Evolutionary conservation across 2,888 invertebrate species (phyloP).

Genomic region (Campoplex nolae): DNA sequence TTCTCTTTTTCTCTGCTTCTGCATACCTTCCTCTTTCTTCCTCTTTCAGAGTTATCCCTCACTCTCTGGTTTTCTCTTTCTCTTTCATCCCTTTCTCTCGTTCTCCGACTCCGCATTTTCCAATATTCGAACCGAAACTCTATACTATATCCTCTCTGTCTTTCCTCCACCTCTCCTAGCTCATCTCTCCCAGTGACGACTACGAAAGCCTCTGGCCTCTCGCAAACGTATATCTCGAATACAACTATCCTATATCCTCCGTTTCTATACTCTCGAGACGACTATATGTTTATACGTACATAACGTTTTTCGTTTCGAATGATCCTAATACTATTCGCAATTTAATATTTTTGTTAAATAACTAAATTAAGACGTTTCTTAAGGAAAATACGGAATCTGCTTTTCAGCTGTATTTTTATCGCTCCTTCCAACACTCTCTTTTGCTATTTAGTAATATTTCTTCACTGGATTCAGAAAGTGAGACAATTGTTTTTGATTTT

Average conservation of each 20-base stretch:
- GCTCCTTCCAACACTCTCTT: no score
- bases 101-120: constrained; percentile 83
- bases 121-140: constrained; percentile 81
- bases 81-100: constrained; percentile 71
- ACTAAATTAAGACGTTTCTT: background rate
- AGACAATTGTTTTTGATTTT: no score
- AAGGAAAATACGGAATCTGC: background rate
- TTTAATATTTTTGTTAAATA: background rate
- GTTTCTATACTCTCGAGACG: constrained; percentile 33
- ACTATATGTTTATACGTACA: constrained; percentile 28
- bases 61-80: constrained; percentile 1
- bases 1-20: constrained; percentile 71
- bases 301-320: constrained; percentile 1
- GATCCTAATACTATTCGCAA: background rate
- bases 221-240: constrained; percentile 32
- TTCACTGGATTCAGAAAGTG: background rate
- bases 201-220: constrained; percentile 62
- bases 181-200: constrained; percentile 51
- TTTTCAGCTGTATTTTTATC: background rate
- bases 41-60: constrained; percentile 30
- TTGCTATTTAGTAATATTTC: no score
- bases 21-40: constrained; percentile 65
- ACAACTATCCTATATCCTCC: constrained; percentile 50
- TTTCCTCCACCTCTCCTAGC: constrained; percentile 43
- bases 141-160: constrained; percentile 53